Evolutionary conservation across 2,797 vertebrate genomes (phyloP), one percentile per base, ranked within the genome.

Genomic region (Lithobates sylvaticus): DNA sequence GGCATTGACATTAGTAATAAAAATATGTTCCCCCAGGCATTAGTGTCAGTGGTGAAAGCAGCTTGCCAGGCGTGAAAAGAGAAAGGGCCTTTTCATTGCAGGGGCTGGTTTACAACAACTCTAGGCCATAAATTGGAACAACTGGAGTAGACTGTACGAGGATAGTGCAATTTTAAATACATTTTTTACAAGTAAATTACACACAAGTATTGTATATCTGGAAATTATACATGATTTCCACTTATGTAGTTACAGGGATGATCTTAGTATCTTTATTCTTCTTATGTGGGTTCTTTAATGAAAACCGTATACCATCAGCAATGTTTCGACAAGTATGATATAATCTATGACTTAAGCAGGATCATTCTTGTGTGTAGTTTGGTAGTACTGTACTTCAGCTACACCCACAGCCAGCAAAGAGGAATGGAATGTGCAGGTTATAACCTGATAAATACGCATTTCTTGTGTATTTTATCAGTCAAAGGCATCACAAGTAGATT

Each of bases 341-440:
- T 75, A 23, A 85, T 75, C 34, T 81, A 15, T 44, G 23, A 29
- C 29, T 85, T 74, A 80, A 29, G 64, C 44, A 70, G n/a, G 36
- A 80, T 75, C 67, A 68, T 68, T 85, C 29, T 68, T 76, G 29
- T 74, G 39, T 68, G 58, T 64, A 78, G 16, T 23, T 16, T 79
- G 67, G 21, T 69, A 74, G 42, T 10, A 64, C 21, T 58, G 27
- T 23, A 18, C 26, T 32, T 18, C 27, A 78, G 76, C 29, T 79
- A 75, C 81, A 75, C 86, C 81, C 47, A 74, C 58, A 75, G 74
- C 34, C 65, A 29, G 76, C 65, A 58, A 61, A 74, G 61, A 69
- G 61, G 81, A 87, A 79, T 84, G 69, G 54, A 84, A 58, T 69
- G 76, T 83, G 69, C 86, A 87, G 86, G 86, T 87, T 83, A 72